Base-by-base conservation (phyloP, 2,113 vertebrate species). In the Gadus chalcogrammus region DNA sequence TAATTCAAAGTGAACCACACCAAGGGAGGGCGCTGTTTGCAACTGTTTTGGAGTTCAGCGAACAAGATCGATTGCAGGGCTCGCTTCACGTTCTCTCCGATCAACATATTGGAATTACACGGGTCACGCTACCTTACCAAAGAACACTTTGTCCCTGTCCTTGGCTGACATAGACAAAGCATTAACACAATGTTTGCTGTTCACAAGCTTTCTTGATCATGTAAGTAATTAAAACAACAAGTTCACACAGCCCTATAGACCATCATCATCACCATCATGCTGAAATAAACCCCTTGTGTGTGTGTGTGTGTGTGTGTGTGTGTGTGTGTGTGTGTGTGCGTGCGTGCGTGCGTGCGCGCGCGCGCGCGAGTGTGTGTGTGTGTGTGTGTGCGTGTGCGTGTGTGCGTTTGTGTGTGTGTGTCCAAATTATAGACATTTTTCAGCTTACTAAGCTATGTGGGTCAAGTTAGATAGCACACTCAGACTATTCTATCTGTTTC, bases 1-100 rank as follows among this genome's bases (percentile, higher is more conserved):
- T 16, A 20, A 8, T 2, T 64, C 62, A 4, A n/a, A 2, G 35
- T 5, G 35, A 15, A 18, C 15, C 60, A 61, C 76, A 58, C 72
- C 92, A 89, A 84, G 58, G 79, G 85, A 85, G 81, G 90, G 90
- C 78, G 87, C 88, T 91, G 70, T 85, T 67, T 42, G 72, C 64
- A 79, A 64, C n/a, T 42, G 60, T 59, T 56, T 48, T 17, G 63
- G 28, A 58, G 35, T 61, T 61, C 22, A 12, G 18, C 60, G 22
- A 59, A 59, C 58, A 59, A 17, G 17, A 59, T 59, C 15, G 18
- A 15, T 16, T 59, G 70, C 55, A 66, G 68, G 72, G 78, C 76
- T 84, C 73, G 64, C 73, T 85, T 77, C 5, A 52, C 64, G 12
- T 24, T 61, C 17, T 42, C 59, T 61, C 82, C 82, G 85, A 86